A percentile compares a stretch with the other conserved stretches of the same genome.
phyloP scores from a whole-genome alignment of 2,797 vertebrate species.

The Telmatherina bonti region DNA sequence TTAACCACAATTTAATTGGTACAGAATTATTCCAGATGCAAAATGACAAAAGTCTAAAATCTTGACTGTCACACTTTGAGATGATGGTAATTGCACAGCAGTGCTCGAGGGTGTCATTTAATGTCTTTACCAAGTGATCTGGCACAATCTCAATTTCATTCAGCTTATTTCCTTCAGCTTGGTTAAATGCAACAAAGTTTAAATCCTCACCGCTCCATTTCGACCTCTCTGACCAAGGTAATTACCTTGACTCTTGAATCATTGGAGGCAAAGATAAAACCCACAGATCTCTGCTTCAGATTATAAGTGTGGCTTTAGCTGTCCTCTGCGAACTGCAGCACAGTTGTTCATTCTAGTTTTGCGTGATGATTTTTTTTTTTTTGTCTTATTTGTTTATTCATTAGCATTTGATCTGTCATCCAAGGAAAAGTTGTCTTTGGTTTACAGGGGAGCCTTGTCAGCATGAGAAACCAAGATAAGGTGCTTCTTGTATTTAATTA shows the following conservation, averaged over 20 bases:
- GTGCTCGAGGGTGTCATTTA: slow-evolving; percentile 3
- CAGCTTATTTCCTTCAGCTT: slow-evolving; percentile 25
- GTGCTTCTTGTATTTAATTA: slow-evolving; percentile 78
- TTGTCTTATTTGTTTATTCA: slow-evolving; percentile 69
- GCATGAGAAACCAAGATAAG: slow-evolving; percentile 67
- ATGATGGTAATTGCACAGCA: slow-evolving; percentile 50
- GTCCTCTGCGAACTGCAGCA: slow-evolving; percentile 38
- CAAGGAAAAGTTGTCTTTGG: slow-evolving; percentile 61
- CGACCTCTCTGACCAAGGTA: slow-evolving; percentile 77
- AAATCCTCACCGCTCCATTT: slow-evolving; percentile 70
- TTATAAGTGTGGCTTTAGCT: slow-evolving; percentile 48
- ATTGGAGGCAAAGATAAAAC: slow-evolving; percentile 66
- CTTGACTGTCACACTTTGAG: slow-evolving; percentile 56
- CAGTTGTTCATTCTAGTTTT: slow-evolving; percentile 43
- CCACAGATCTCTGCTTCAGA: slow-evolving; percentile 67
- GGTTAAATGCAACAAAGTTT: slow-evolving; percentile 57
- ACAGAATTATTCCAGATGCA: slow-evolving; percentile 50
- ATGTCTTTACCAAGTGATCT: slow-evolving; percentile 28
- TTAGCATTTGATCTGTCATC: slow-evolving; percentile 68
- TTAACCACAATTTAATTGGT: slow-evolving; percentile 56
- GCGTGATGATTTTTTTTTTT: slow-evolving; percentile 50
- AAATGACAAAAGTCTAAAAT: slow-evolving; percentile 46
- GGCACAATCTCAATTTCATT: slow-evolving; percentile 29
- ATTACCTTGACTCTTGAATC: slow-evolving; percentile 73
- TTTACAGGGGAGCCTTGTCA: slow-evolving; percentile 68